phyloP scores from a whole-genome alignment of 2,113 vertebrate genomes.

The Lutjanus erythropterus region DNA sequence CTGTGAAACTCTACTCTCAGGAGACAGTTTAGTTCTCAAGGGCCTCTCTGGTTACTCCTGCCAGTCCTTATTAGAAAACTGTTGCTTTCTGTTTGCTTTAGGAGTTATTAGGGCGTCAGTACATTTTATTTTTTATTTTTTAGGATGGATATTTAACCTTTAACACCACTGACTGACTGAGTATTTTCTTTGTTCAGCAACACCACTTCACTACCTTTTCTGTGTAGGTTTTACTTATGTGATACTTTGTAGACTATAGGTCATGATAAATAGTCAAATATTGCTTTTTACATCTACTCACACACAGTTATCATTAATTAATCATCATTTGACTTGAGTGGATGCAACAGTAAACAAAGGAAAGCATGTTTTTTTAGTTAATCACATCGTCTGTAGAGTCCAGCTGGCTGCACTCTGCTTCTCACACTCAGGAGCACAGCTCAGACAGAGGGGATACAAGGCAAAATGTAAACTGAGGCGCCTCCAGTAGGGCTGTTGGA shows the following conservation, averaged over 20 bases:
- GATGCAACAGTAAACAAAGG: background rate
- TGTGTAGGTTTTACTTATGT: background rate
- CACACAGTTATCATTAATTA: background rate
- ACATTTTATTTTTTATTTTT: background rate
- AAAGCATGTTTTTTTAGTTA: background rate
- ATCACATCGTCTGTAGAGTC: conserved; percentile 8
- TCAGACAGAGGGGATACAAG: conserved; percentile 39
- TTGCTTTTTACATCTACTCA: background rate
- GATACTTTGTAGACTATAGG: no score
- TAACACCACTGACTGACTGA: background rate
- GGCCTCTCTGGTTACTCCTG: conserved; percentile 74
- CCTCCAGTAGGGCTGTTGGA: conserved; percentile 28
- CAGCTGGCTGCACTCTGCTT: conserved; percentile 16
- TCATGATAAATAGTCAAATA: background rate
- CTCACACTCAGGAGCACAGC: conserved; percentile 32
- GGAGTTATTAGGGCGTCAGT: background rate
- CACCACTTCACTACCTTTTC: background rate
- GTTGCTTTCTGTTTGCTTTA: background rate
- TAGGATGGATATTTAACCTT: background rate
- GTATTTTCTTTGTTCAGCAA: conserved; percentile 21
- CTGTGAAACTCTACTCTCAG: conserved; percentile 81
- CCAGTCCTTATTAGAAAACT: background rate
- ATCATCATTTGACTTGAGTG: no score
- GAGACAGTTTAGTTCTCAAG: conserved; percentile 68
- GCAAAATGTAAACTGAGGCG: conserved; percentile 30